Evolutionary conservation across 2,797 vertebrate genomes (phyloP).

Genomic region (Macrochelys suwanniensis): DNA sequence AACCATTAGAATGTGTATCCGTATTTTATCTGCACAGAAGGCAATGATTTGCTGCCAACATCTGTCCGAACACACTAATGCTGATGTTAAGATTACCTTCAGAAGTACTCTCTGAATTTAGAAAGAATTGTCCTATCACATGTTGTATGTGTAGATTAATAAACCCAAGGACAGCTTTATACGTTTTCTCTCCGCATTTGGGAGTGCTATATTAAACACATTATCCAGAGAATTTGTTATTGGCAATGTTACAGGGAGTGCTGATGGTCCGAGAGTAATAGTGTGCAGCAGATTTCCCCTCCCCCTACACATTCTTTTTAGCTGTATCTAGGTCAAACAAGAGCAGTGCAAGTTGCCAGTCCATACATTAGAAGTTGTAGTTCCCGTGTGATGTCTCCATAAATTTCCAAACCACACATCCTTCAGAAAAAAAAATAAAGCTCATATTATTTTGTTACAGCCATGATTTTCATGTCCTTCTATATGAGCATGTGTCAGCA

Average conservation of each 20-base stretch:
- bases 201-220: background rate
- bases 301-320: background rate
- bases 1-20: background rate
- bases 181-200: background rate
- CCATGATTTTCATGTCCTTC: background rate
- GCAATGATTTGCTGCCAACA: background rate
- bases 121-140: background rate
- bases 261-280: background rate
- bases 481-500: background rate
- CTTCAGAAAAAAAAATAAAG: background rate
- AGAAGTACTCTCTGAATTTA: background rate
- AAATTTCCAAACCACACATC: background rate
- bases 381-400: background rate
- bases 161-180: background rate
- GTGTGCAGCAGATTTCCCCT: background rate
- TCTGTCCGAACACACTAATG: background rate
- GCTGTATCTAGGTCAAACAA: background rate
- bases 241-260: background rate
- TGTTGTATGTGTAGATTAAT: accelerated
- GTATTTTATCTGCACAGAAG: background rate
- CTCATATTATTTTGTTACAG: background rate
- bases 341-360: background rate
- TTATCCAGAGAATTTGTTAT: background rate
- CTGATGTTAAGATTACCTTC: background rate
- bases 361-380: background rate